Base-by-base conservation (phyloP, 2,797 vertebrate genomes). In the Masticophis lateralis region DNA sequence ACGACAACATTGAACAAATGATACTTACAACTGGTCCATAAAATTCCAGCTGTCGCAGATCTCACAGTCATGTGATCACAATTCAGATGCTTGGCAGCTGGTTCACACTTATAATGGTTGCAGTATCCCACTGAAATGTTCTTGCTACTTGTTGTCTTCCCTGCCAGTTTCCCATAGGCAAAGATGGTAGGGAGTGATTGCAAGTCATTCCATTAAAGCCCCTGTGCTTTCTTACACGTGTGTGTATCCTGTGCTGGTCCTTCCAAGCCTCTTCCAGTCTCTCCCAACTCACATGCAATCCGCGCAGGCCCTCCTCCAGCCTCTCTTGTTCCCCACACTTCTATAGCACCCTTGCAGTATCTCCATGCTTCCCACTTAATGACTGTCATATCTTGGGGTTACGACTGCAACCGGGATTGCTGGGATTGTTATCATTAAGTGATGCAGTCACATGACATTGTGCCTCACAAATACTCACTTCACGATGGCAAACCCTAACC, bases 251-350 rank as follows among this genome's bases (percentile, higher is more conserved):
- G 66, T 37, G 7, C 66, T 18, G n/a, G 14, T 6, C n/a, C 6
- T 74, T 6, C n/a, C 66, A 74, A 74, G n/a, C 2, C 13, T 69
- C 63, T 69, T 69, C 28, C n/a, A 69, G n/a, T 3, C 16, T 32
- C 14, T 74, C 14, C 14, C n/a, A 74, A 74, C n/a, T 18, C 66
- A 74, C n/a, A 32, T 74, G 14, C 6, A 74, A 74, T 74, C 32
- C 0, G 2, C 1, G 0, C 66, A 32, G 66, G n/a, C 2, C 66
- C 6, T 13, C n/a, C 28, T 12, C n/a, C n/a, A 32, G 13, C 13
- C 13, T 16, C 66, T 69, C n/a, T 7, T 2, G 2, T 20, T 20
- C 18, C 18, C 18, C 69, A 43, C 18, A 74, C 8, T 10, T 43
- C 69, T 37, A 20, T 20, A 9, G 32, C 32, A 79, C 16, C 9